These are phyloP conservation scores for Crocidura indochinensis DNA, from an alignment of 2,797 vertebrate genomes.

Conservation along the genomic window DNA sequence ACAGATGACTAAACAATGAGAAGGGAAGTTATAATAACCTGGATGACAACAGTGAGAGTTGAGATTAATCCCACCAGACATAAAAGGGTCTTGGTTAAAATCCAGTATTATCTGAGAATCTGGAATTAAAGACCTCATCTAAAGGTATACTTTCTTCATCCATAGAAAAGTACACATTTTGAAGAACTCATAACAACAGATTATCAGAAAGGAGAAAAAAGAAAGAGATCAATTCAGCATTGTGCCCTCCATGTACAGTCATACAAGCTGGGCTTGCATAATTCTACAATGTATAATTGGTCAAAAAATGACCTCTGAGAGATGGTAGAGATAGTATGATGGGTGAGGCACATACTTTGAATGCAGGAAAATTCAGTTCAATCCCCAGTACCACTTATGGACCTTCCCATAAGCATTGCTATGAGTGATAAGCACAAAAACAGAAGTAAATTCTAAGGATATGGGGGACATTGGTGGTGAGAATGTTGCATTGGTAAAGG, in stretches of 20 bases:
- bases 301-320: too few species aligned
- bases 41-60: not conserved
- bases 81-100: not conserved
- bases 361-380: too few species aligned
- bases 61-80: constrained; percentile 4
- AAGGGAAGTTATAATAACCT: not conserved
- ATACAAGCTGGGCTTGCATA: too few species aligned
- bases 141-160: constrained; percentile 48
- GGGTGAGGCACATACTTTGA: too few species aligned
- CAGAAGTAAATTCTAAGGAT: not conserved
- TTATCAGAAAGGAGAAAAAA: constrained; percentile 1
- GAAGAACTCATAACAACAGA: constrained; percentile 4
- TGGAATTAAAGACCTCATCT: constrained; percentile 5
- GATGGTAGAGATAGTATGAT: too few species aligned
- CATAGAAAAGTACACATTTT: constrained; percentile 18
- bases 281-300: not conserved
- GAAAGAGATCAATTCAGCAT: not conserved
- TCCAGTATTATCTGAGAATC: not conserved
- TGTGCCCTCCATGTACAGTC: not conserved
- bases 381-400: too few species aligned
- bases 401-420: too few species aligned
- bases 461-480: too few species aligned
- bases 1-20: not conserved
- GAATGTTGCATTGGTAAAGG: too few species aligned
- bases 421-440: too few species aligned